phyloP scores from a whole-genome alignment of 2,888 invertebrate genomes.

The Homarus gammarus region DNA sequence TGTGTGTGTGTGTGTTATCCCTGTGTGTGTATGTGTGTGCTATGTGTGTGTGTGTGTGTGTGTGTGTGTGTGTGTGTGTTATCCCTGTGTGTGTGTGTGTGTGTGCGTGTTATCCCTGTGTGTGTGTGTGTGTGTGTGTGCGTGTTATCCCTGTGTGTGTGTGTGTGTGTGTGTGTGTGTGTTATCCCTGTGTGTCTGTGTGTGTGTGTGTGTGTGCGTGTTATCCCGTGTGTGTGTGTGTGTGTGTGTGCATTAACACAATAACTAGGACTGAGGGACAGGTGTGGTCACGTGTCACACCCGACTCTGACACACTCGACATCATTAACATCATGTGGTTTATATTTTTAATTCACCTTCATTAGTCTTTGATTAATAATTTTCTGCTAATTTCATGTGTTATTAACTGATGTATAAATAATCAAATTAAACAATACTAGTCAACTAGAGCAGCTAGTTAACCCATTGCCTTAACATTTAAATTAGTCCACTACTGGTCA shows the following conservation, averaged over 20 bases:
- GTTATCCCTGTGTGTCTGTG: too few species aligned
- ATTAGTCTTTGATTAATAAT: constrained; percentile 1
- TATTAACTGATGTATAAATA: not conserved
- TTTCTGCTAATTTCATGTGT: not conserved
- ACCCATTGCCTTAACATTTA: constrained; percentile 41
- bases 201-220: too few species aligned
- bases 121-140: not conserved
- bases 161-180: too few species aligned
- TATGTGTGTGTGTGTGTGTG: too few species aligned
- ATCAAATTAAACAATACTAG: constrained; percentile 34
- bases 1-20: too few species aligned
- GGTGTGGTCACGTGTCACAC: too few species aligned
- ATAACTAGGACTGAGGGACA: too few species aligned
- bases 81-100: too few species aligned
- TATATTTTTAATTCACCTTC: not conserved
- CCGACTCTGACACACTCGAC: not conserved
- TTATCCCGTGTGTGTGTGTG: constrained; percentile 2
- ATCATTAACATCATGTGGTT: not conserved
- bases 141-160: not conserved
- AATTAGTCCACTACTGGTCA: constrained; percentile 29
- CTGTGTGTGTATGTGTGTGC: not conserved
- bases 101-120: too few species aligned
- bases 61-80: too few species aligned
- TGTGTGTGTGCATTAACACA: not conserved
- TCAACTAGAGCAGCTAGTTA: constrained; percentile 35